Conservation (phyloP, 2,888 invertebrate species). For the Gymnosoma rotundatum region DNA sequence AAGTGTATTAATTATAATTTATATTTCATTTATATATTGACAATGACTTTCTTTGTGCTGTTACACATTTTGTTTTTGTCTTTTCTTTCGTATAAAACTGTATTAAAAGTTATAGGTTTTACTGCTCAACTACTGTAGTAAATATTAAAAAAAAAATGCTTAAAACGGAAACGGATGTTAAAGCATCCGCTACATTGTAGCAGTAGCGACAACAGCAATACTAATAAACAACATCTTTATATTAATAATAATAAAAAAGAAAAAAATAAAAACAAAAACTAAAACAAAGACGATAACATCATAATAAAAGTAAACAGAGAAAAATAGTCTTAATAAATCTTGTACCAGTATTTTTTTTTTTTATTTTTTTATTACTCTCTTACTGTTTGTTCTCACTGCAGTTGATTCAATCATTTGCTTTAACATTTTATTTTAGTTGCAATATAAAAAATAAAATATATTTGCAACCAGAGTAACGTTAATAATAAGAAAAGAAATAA, state of each 20-base stretch:
- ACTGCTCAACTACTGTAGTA: slow-evolving; percentile 38
- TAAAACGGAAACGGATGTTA: slow-evolving; percentile 63
- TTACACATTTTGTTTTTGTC: not conserved
- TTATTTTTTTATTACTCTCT: not conserved
- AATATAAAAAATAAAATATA: slow-evolving; percentile 2
- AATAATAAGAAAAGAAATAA: not conserved
- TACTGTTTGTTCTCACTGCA: not conserved
- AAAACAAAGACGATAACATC: slow-evolving; percentile 18
- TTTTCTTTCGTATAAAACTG: not conserved
- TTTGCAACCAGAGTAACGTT: not conserved
- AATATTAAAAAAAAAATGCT: slow-evolving; percentile 42
- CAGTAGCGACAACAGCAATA: slow-evolving; percentile 14
- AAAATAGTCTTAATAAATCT: slow-evolving; percentile 39
- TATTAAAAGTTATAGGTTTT: slow-evolving; percentile 44
- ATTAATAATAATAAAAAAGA: slow-evolving; percentile 13
- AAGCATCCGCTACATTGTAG: slow-evolving; percentile 57
- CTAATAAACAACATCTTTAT: slow-evolving; percentile 12
- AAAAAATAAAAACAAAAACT: slow-evolving; percentile 8
- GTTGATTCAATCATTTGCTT: slow-evolving; percentile 33
- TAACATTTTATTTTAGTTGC: slow-evolving; percentile 13
- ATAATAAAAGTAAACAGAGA: slow-evolving; percentile 47
- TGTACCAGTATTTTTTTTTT: not conserved
- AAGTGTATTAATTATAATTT: not conserved
- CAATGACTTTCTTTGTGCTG: slow-evolving; percentile 56
- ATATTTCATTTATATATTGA: slow-evolving; percentile 30